These are phyloP conservation scores for Triplophysa bombifrons DNA, from an alignment of 2,797 vertebrate genomes.

Conservation along the genomic window DNA sequence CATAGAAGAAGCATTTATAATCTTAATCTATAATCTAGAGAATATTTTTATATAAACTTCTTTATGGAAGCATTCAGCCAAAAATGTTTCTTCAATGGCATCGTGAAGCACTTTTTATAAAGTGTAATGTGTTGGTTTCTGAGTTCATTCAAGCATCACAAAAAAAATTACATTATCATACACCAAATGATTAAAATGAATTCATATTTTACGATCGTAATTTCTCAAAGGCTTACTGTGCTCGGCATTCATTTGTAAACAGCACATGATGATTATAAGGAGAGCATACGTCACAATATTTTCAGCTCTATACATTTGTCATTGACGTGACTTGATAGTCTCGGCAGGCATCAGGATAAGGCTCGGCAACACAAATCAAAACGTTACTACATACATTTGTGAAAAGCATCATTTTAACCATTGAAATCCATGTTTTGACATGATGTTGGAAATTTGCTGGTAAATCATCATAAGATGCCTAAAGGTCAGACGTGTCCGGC, in stretches of 20 bases:
- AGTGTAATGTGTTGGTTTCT: too few species aligned
- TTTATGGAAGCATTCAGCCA: too few species aligned
- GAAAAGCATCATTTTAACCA: neutral
- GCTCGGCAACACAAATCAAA: neutral
- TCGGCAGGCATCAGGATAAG: too few species aligned
- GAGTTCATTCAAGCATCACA: too few species aligned
- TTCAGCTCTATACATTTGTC: neutral
- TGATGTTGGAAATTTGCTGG: neutral
- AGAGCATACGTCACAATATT: neutral
- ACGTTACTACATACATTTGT: neutral
- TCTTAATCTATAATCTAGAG: too few species aligned
- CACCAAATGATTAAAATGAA: neutral
- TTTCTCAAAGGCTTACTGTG: neutral
- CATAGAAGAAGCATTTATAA: too few species aligned
- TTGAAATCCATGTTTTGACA: neutral
- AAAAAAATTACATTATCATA: too few species aligned
- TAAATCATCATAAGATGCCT: neutral
- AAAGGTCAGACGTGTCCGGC: neutral
- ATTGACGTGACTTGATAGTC: neutral
- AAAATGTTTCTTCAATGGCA: too few species aligned
- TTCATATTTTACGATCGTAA: neutral
- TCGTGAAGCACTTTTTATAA: too few species aligned
- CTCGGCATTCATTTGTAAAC: constrained; percentile 7
- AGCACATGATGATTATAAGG: neutral
- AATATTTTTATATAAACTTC: too few species aligned